phyloP scores from a whole-genome alignment of 2,888 invertebrate genomes.

The Spicauda simplicius region DNA sequence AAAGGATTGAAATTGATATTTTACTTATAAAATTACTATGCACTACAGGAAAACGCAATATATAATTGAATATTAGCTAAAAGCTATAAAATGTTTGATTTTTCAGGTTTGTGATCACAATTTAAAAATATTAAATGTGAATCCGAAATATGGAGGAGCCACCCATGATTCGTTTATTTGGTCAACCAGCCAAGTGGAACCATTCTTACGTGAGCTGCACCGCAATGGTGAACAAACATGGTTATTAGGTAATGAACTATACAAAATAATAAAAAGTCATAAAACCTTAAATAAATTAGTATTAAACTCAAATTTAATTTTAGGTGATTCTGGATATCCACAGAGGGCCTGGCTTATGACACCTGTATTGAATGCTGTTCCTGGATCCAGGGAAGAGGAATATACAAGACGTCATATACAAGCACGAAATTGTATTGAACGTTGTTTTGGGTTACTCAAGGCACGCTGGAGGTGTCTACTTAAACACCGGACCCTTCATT shows the following conservation, averaged over 20 bases:
- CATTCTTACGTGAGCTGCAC: not conserved
- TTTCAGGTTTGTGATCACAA: not conserved
- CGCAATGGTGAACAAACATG: not conserved
- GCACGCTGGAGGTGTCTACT: conserved; percentile 45
- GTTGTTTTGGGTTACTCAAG: conserved; percentile 44
- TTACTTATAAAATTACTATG: not conserved
- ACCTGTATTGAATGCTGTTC: conserved; percentile 43
- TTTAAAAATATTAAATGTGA: not conserved
- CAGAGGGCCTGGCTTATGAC: conserved; percentile 45
- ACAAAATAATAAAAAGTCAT: not conserved
- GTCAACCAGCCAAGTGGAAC: not conserved
- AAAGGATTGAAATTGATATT: too few relatives aligned
- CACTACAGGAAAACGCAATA: not conserved
- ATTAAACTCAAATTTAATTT: conserved; percentile 5
- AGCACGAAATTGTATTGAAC: conserved; percentile 44
- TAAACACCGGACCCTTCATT: conserved; percentile 43
- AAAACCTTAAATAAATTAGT: not conserved
- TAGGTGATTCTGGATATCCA: conserved; percentile 46
- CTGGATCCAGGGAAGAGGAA: conserved; percentile 41
- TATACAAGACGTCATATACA: conserved; percentile 42
- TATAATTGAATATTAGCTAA: not conserved
- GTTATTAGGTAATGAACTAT: not conserved
- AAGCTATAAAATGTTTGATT: not conserved
- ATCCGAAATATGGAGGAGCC: not conserved
- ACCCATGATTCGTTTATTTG: too few relatives aligned